These are phyloP conservation scores for Tapirus indicus DNA, from an alignment of 2,797 vertebrate species.

Conservation along the genomic window DNA sequence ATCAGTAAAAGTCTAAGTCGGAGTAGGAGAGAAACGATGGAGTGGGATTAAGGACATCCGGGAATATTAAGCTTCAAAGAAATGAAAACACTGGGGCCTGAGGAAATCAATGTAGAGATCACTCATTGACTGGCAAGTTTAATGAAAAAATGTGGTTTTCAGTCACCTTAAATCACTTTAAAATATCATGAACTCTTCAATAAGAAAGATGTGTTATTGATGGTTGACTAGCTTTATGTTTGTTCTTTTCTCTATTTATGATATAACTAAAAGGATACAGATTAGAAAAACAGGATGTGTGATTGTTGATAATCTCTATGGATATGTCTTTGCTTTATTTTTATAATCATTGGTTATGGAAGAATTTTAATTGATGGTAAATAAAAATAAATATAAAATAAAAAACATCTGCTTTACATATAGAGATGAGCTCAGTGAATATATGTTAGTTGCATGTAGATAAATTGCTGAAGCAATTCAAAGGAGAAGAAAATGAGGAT, in stretches of 20 bases:
- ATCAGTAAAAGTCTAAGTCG: neutral
- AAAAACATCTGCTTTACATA: neutral
- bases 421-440: neutral
- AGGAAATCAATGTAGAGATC: neutral
- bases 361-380: neutral
- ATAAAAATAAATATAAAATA: conserved; percentile 21
- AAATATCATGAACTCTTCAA: conserved; percentile 6
- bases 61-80: conserved; percentile 28
- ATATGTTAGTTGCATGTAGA: neutral
- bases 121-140: conserved; percentile 24
- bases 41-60: neutral
- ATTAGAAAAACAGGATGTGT: neutral
- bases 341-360: neutral
- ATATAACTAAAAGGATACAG: neutral
- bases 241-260: neutral
- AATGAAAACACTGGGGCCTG: neutral
- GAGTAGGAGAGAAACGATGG: neutral
- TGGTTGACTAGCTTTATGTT: neutral
- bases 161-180: conserved; percentile 6
- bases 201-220: neutral
- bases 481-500: neutral
- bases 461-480: neutral
- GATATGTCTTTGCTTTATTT: neutral
- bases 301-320: neutral
- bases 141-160: conserved; percentile 24